Conservation (phyloP, 2,888 invertebrate species). For the Rhyacophila evoluta region DNA sequence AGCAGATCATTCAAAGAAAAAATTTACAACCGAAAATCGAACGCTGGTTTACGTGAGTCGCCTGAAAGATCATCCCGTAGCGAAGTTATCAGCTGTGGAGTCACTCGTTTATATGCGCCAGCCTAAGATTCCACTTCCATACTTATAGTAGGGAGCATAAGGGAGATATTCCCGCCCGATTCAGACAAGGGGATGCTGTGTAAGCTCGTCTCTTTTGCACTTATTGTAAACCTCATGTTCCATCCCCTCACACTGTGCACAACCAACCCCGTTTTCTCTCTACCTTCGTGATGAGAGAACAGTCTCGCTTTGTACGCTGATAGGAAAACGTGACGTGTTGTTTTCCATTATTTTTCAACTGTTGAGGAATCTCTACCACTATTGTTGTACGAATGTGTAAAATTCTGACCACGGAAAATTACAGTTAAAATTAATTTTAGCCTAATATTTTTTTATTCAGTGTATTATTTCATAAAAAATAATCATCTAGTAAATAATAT, state of each 20-base stretch:
- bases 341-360: constrained; percentile 22
- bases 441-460: no score
- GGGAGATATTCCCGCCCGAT: neutral
- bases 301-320: constrained; percentile 45
- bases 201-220: constrained; percentile 31
- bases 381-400: neutral
- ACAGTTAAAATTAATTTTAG: no score
- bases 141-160: neutral
- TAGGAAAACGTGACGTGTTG: constrained; percentile 42
- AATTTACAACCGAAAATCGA: constrained; percentile 16
- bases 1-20: neutral
- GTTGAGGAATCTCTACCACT: neutral
- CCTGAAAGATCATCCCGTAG: constrained; percentile 16
- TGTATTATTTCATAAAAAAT: no score
- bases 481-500: no score
- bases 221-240: neutral
- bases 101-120: neutral
- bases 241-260: constrained; percentile 31
- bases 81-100: constrained; percentile 15
- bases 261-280: constrained; percentile 36
- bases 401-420: neutral
- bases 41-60: constrained; percentile 1
- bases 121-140: neutral
- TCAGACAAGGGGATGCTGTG: constrained; percentile 38
- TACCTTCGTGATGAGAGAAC: constrained; percentile 34